Evolutionary conservation across 2,113 vertebrate species (phyloP), one percentile per base, ranked within the genome.

Genomic region (Dicrurus megarhynchus): DNA sequence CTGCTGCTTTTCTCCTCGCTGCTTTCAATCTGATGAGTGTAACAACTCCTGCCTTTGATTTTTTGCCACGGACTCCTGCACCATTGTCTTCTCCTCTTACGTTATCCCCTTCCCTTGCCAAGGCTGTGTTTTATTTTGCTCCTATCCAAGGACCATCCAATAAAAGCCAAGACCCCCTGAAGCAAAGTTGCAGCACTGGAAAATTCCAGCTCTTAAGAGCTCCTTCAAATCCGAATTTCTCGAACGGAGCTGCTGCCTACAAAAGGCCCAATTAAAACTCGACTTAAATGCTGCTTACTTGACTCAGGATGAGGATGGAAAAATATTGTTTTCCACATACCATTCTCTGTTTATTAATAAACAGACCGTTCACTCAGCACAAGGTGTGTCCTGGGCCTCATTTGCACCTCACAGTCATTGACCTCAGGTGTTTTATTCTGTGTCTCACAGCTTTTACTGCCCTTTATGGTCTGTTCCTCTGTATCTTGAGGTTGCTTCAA

Each of bases 111-210:
- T 70, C 47, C 64, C 90, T 85, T 95, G 75, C 82, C 93, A 94
- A 90, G 57, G 35, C 59, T 53, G 18, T 74, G 84, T 70, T 95
- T 97, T 76, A 93, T 57, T 96, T 95, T 75, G 68, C 52, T 84
- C 68, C 47, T 78, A 63, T 30, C 68, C 86, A 75, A 76, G 49
- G 90, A 75, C 92, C 69, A 50, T 92, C 89, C 90, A 96, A 77
- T 86, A 85, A 93, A 88, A 83, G 74, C 83, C 93, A 77, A 95
- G 93, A 88, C 75, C 88, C 90, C 83, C 95, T 77, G 76, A 93
- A 96, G 92, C 60, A 92, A 89, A 92, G 92, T 7, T 64, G 47
- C 67, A 88, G 64, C 39, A 6, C 83, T 92, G 88, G 85, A 95
- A 97, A 94, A 93, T 90, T 93, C 79, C 88, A 92, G 68, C 61